phyloP scores from a whole-genome alignment of 2,113 vertebrate species.

The Ammodytes dubius region DNA sequence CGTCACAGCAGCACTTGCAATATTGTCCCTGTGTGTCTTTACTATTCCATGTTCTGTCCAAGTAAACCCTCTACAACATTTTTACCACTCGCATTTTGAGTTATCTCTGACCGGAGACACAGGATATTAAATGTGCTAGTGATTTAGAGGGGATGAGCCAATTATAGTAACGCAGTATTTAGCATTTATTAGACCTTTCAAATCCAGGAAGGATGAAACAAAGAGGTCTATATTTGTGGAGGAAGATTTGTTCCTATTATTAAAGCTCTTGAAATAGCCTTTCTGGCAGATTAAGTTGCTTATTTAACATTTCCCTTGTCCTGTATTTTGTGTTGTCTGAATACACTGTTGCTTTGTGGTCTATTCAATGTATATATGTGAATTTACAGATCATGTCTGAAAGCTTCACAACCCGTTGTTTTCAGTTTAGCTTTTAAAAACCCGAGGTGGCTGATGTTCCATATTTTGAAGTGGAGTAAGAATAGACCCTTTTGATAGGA shows the following conservation, averaged over 20 bases:
- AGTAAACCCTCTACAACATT: constrained; percentile 43
- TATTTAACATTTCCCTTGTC: not conserved
- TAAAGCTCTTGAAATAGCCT: constrained; percentile 43
- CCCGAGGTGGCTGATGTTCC: not conserved
- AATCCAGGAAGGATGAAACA: constrained; percentile 37
- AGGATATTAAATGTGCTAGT: constrained; percentile 49
- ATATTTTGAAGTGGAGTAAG: constrained; percentile 11
- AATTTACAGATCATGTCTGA: not conserved
- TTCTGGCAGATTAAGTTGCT: not conserved
- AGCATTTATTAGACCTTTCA: constrained; percentile 54
- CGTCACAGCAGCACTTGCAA: constrained; percentile 9
- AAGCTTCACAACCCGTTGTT: not conserved
- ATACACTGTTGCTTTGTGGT: not conserved
- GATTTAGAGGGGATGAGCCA: constrained; percentile 34
- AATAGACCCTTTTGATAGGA: constrained; percentile 16
- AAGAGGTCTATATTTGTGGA: constrained; percentile 16
- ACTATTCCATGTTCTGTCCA: constrained; percentile 13
- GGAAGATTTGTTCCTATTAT: constrained; percentile 32
- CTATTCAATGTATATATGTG: not conserved
- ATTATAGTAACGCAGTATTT: constrained; percentile 68
- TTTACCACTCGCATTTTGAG: constrained; percentile 59
- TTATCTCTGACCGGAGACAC: constrained; percentile 44
- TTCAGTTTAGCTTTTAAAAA: constrained; percentile 24
- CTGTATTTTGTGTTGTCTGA: not conserved
- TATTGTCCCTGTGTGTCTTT: constrained; percentile 36